Conservation (phyloP, 2,888 invertebrate species). For the Pristionchus maxplancki region DNA sequence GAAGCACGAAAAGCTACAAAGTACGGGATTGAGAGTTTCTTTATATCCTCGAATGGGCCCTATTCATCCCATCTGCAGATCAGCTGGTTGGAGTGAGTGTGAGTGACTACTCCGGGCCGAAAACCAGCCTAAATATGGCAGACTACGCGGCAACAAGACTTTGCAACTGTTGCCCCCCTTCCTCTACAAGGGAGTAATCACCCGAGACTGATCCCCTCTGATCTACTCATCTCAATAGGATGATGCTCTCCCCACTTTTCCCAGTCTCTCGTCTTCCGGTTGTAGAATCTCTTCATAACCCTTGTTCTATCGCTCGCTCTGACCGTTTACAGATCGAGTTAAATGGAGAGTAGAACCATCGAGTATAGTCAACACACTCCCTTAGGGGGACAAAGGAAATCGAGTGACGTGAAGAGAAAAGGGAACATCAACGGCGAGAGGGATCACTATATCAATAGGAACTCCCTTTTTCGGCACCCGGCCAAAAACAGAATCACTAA, state of each 20-base stretch:
- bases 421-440: not conserved
- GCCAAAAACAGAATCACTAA: not conserved
- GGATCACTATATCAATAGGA: slow-evolving; percentile 7
- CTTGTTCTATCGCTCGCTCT: not conserved
- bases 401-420: not conserved
- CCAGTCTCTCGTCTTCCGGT: too few species aligned
- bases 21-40: too few species aligned
- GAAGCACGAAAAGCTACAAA: too few species aligned
- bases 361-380: slow-evolving; percentile 7
- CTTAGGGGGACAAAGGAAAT: not conserved
- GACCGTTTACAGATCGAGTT: not conserved
- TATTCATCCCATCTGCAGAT: not conserved
- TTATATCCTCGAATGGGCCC: too few species aligned
- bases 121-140: not conserved
- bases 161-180: not conserved
- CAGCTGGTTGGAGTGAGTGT: not conserved
- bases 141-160: not conserved
- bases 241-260: too few species aligned
- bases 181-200: not conserved
- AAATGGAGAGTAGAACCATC: not conserved
- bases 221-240: not conserved
- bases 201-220: not conserved
- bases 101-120: not conserved
- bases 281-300: too few species aligned
- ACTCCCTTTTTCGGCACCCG: not conserved